Conservation (phyloP, 2,113 vertebrate species). For the Macroglossus sobrinus region DNA sequence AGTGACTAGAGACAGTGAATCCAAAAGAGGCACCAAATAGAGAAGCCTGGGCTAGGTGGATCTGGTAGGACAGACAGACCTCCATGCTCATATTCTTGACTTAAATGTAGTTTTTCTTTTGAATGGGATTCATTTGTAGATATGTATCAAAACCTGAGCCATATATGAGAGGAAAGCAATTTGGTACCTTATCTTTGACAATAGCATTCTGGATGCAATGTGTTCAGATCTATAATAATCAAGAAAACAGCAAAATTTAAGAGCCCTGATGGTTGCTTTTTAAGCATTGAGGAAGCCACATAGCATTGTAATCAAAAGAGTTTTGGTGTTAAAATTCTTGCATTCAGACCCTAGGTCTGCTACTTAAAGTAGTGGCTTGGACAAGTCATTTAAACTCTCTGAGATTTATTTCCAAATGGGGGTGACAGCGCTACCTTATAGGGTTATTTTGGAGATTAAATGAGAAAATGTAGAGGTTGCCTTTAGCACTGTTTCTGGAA, state of each 20-base stretch:
- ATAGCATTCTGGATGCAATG: not conserved
- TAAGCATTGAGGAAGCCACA: not conserved
- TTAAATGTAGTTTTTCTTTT: not conserved
- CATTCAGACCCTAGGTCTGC: not conserved
- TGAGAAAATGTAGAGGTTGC: not conserved
- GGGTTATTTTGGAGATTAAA: not conserved
- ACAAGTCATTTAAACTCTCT: not conserved
- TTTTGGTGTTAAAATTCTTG: not conserved
- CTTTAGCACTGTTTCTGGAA: not conserved
- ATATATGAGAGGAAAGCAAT: not conserved
- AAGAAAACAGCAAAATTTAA: not conserved
- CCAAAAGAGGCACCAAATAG: not conserved
- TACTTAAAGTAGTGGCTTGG: not conserved
- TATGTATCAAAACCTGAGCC: not conserved
- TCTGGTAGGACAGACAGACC: not conserved
- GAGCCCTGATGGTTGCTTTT: not conserved
- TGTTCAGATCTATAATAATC: not conserved
- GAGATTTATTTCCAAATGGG: not conserved
- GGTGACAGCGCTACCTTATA: not conserved
- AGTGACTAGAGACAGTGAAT: not conserved
- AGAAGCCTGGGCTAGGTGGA: not conserved
- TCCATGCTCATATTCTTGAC: not conserved
- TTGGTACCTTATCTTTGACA: not conserved
- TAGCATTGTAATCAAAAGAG: not conserved
- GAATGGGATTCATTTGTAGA: not conserved